Evolutionary conservation across 2,888 invertebrate species (phyloP).

Genomic region (Athalia rosae): DNA sequence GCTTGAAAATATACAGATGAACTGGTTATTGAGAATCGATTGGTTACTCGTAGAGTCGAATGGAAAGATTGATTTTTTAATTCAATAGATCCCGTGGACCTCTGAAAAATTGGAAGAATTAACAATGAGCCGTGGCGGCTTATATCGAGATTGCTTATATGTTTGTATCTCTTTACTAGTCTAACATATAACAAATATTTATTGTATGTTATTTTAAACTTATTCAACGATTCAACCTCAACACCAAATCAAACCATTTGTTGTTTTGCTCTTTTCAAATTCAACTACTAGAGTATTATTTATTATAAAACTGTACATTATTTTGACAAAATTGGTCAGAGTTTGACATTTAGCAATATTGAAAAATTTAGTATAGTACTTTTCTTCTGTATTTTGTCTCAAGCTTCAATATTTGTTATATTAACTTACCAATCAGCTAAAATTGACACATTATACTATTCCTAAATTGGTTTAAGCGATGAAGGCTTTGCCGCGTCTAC

Average conservation of each 20-base stretch:
- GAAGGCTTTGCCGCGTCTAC: neutral
- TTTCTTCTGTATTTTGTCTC: slow-evolving; percentile 8
- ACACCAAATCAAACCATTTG: slow-evolving; percentile 21
- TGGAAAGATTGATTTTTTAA: slow-evolving; percentile 8
- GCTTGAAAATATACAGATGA: slow-evolving; percentile 13
- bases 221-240: slow-evolving; percentile 35
- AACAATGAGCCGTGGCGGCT: neutral
- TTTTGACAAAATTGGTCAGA: slow-evolving; percentile 28
- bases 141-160: slow-evolving; percentile 12
- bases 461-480: neutral
- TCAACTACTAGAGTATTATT: slow-evolving; percentile 28
- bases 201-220: slow-evolving; percentile 33
- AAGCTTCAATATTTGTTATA: neutral
- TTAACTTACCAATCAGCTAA: neutral
- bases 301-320: slow-evolving; percentile 32
- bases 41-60: slow-evolving; percentile 1
- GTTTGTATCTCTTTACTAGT: slow-evolving; percentile 34
- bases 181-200: slow-evolving; percentile 38
- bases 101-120: slow-evolving; percentile 9
- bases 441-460: neutral
- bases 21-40: slow-evolving; percentile 3
- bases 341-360: slow-evolving; percentile 13
- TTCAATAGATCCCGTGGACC: neutral
- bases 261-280: slow-evolving; percentile 20
- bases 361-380: slow-evolving; percentile 24